phyloP scores from a whole-genome alignment of 2,797 vertebrate species.

The Salarias fasciatus region DNA sequence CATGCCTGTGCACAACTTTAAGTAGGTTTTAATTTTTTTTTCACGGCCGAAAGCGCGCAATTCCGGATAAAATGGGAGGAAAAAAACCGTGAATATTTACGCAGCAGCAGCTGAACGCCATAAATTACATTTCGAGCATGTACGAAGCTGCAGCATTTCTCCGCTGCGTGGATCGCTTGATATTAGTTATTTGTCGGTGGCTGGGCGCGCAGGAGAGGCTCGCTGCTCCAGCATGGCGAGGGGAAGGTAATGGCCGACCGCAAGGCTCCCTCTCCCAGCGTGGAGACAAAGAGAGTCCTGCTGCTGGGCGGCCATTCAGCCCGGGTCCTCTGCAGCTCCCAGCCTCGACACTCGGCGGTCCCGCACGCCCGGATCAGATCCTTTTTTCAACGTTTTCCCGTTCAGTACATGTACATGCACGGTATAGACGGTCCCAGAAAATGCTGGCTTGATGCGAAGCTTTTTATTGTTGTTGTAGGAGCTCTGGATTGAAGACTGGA shows the following conservation, averaged over 20 bases:
- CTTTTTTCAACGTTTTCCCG: slow-evolving; percentile 23
- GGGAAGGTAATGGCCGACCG: slow-evolving; percentile 83
- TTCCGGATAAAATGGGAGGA: slow-evolving; percentile 1
- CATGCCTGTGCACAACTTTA: slow-evolving; percentile 34
- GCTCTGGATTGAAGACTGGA: slow-evolving; percentile 46
- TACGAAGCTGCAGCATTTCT: background rate
- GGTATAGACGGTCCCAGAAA: slow-evolving; percentile 29
- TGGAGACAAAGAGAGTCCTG: slow-evolving; percentile 83
- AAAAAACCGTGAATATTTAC: background rate
- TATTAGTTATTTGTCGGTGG: slow-evolving; percentile 20
- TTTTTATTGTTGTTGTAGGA: slow-evolving; percentile 68
- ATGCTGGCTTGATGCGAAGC: slow-evolving; percentile 24
- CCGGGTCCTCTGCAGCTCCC: slow-evolving; percentile 50
- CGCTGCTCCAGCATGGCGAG: slow-evolving; percentile 68
- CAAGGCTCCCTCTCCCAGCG: slow-evolving; percentile 65
- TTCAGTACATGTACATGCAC: slow-evolving; percentile 18
- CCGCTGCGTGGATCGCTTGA: background rate
- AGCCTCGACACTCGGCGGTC: slow-evolving; percentile 21
- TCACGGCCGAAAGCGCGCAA: slow-evolving; percentile 2
- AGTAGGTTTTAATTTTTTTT: slow-evolving; percentile 7
- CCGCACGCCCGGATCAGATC: slow-evolving; percentile 22
- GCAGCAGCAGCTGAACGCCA: background rate
- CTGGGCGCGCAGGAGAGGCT: slow-evolving; percentile 14
- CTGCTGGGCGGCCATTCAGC: slow-evolving; percentile 78
- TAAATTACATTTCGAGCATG: background rate